A percentile compares a stretch with the other conserved stretches of the same genome.
Evolutionary conservation across 2,888 invertebrate species (phyloP).

Genomic region (Brachylomia viminalis): DNA sequence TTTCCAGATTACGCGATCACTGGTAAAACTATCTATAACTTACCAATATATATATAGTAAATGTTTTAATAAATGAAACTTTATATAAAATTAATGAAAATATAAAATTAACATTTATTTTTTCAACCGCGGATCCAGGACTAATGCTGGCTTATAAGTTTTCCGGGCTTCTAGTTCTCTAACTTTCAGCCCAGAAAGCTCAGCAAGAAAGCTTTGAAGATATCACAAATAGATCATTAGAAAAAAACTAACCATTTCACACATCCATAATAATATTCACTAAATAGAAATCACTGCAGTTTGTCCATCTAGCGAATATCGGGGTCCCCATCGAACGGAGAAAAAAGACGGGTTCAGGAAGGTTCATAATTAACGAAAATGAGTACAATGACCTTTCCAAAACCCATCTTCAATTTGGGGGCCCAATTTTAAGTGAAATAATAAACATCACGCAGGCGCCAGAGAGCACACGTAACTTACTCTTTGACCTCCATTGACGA

Average conservation of each 20-base stretch:
- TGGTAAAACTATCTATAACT: not conserved
- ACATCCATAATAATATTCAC: not conserved
- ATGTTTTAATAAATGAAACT: too few relatives aligned
- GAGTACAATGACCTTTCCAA: not conserved
- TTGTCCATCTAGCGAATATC: not conserved
- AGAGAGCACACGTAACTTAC: slow-evolving; percentile 75
- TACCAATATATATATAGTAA: too few relatives aligned
- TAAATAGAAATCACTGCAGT: too few relatives aligned
- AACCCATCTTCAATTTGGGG: slow-evolving; percentile 13
- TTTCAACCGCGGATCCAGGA: not conserved
- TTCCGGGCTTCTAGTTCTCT: not conserved
- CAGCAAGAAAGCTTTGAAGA: not conserved
- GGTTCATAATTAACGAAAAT: not conserved
- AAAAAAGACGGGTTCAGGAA: not conserved
- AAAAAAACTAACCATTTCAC: not conserved
- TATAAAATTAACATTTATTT: not conserved
- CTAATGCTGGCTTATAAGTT: not conserved
- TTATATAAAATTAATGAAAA: not conserved
- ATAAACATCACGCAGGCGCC: slow-evolving; percentile 61
- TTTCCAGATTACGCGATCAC: too few relatives aligned
- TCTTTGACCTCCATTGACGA: slow-evolving; percentile 79
- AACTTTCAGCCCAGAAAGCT: not conserved
- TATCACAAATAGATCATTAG: not conserved
- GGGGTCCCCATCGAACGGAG: not conserved
- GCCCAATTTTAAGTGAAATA: slow-evolving; percentile 53